phyloP scores from a whole-genome alignment of 2,888 invertebrate species.

The Dysmachus trigonus region DNA sequence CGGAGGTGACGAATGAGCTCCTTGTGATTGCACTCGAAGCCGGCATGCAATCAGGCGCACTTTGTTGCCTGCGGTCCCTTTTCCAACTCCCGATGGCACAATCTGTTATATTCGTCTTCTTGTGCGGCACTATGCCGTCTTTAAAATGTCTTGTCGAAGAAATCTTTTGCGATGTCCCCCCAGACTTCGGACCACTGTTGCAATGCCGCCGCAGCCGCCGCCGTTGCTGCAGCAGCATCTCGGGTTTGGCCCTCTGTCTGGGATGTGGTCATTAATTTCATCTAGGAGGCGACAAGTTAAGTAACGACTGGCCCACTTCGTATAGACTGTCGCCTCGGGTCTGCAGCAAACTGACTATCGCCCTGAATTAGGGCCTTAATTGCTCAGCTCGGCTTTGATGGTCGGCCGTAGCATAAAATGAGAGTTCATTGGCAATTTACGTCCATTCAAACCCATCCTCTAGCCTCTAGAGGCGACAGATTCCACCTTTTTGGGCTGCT shows the following conservation, averaged over 20 bases:
- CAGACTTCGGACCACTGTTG: not conserved
- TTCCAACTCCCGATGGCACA: not conserved
- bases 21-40: constrained; percentile 14
- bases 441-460: constrained; percentile 1
- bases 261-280: not conserved
- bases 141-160: not conserved
- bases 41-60: constrained; percentile 12
- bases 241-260: not conserved
- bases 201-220: too few species aligned
- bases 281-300: constrained; percentile 32
- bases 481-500: not conserved
- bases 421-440: constrained; percentile 26
- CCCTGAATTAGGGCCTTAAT: constrained; percentile 39
- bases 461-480: not conserved
- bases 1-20: constrained; percentile 32
- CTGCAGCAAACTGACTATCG: not conserved
- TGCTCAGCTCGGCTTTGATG: constrained; percentile 19
- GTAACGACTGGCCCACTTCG: constrained; percentile 27
- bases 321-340: not conserved
- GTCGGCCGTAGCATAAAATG: not conserved
- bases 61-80: not conserved
- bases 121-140: not conserved
- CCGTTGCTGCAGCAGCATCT: too few species aligned
- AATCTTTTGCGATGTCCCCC: not conserved
- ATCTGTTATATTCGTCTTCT: not conserved